Conservation (phyloP, 2,113 vertebrate species). For the Halcyon malimbica region DNA sequence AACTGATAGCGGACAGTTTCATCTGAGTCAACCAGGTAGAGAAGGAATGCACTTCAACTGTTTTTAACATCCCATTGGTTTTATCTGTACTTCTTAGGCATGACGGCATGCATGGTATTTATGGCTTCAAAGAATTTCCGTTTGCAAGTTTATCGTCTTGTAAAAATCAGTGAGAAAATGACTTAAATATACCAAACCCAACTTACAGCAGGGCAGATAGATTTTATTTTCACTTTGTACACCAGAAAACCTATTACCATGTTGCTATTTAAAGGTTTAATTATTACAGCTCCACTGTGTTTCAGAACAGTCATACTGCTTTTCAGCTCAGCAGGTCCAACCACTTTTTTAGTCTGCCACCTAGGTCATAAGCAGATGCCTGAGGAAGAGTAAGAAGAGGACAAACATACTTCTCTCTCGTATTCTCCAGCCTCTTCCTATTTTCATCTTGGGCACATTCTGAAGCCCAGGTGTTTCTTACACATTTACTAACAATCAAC, state of each 20-base stretch:
- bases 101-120: conserved; percentile 72
- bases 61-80: conserved; percentile 60
- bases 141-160: conserved; percentile 67
- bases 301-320: neutral
- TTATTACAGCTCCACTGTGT: conserved; percentile 28
- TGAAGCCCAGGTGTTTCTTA: neutral
- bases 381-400: neutral
- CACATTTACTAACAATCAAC: neutral
- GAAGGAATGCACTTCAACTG: conserved; percentile 66
- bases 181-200: conserved; percentile 59
- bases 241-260: neutral
- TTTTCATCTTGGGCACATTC: neutral
- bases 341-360: neutral
- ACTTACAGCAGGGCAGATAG: conserved; percentile 11
- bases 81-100: conserved; percentile 67
- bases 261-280: conserved; percentile 28
- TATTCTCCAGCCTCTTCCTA: neutral
- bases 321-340: neutral
- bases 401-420: neutral
- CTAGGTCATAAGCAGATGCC: neutral
- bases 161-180: conserved; percentile 63
- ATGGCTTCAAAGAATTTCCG: conserved; percentile 74
- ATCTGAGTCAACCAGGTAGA: conserved; percentile 50
- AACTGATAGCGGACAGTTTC: conserved; percentile 20
- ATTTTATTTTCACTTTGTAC: conserved; percentile 38